These are phyloP conservation scores for Coreoperca whiteheadi DNA, from an alignment of 2,113 vertebrate species.

Conservation along the genomic window DNA sequence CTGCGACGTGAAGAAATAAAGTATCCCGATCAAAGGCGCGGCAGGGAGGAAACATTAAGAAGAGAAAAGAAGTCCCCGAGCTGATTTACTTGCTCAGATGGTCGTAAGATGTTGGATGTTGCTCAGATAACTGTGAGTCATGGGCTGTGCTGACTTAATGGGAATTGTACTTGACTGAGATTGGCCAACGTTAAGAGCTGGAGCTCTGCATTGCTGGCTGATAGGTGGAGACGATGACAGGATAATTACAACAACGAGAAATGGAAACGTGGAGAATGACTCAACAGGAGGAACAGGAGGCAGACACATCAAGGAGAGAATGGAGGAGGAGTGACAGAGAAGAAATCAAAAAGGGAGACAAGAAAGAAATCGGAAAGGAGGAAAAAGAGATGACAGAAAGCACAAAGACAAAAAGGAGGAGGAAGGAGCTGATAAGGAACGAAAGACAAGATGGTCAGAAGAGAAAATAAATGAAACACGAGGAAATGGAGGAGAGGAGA, in stretches of 20 bases:
- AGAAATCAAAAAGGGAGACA: not conserved
- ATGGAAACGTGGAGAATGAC: slow-evolving; percentile 1
- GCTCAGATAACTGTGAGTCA: not conserved
- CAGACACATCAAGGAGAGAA: slow-evolving; percentile 3
- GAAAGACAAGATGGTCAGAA: not conserved
- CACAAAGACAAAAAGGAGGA: not conserved
- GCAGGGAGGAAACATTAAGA: not conserved
- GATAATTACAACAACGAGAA: slow-evolving; percentile 23
- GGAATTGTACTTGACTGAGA: slow-evolving; percentile 8
- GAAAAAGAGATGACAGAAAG: not conserved
- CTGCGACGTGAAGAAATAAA: no score
- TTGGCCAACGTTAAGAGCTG: not conserved
- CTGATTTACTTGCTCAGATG: not conserved
- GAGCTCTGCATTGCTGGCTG: not conserved
- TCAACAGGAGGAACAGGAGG: slow-evolving; percentile 1
- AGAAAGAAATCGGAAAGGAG: not conserved
- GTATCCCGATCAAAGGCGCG: not conserved
- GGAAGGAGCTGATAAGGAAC: no score
- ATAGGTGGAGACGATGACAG: not conserved
- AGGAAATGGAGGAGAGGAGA: not conserved
- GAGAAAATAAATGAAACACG: not conserved
- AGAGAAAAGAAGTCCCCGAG: not conserved
- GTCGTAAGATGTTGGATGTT: not conserved
- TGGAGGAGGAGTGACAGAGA: not conserved
- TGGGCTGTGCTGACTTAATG: not conserved